Evolutionary conservation across 2,888 invertebrate genomes (phyloP).

Genomic region (Acanthosoma haemorrhoidale): DNA sequence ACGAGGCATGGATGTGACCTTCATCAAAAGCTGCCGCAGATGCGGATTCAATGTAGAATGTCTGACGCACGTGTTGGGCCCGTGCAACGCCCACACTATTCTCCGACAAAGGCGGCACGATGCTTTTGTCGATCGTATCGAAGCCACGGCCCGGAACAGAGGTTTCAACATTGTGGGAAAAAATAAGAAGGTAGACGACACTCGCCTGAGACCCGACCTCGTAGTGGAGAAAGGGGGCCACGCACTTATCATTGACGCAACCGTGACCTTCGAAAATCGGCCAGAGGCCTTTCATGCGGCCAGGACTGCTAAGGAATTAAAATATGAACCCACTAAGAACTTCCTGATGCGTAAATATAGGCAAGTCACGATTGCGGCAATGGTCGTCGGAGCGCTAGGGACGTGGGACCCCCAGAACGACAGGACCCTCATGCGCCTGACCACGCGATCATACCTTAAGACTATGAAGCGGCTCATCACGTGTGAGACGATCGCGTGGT

Average conservation of each 20-base stretch:
- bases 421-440: too few relatives aligned
- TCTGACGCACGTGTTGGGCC: slow-evolving; percentile 19
- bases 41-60: slow-evolving; percentile 4
- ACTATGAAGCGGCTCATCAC: not conserved
- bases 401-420: too few relatives aligned
- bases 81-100: not conserved
- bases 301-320: not conserved
- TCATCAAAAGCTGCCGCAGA: too few relatives aligned
- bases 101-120: slow-evolving; percentile 2
- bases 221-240: not conserved
- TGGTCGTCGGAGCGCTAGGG: not conserved
- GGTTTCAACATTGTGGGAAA: not conserved
- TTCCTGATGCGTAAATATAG: not conserved
- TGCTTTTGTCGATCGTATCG: slow-evolving; percentile 7
- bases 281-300: too few relatives aligned
- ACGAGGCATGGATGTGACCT: too few relatives aligned
- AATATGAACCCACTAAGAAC: not conserved
- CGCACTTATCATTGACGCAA: slow-evolving; percentile 1
- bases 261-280: too few relatives aligned
- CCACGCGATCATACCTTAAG: not conserved
- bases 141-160: too few relatives aligned
- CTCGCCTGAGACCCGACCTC: too few relatives aligned
- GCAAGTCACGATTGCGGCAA: not conserved
- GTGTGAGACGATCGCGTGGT: slow-evolving; percentile 15
- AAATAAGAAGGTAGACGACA: too few relatives aligned